Base-by-base conservation (phyloP, 2,113 vertebrate species). In the Pluvialis apricaria region DNA sequence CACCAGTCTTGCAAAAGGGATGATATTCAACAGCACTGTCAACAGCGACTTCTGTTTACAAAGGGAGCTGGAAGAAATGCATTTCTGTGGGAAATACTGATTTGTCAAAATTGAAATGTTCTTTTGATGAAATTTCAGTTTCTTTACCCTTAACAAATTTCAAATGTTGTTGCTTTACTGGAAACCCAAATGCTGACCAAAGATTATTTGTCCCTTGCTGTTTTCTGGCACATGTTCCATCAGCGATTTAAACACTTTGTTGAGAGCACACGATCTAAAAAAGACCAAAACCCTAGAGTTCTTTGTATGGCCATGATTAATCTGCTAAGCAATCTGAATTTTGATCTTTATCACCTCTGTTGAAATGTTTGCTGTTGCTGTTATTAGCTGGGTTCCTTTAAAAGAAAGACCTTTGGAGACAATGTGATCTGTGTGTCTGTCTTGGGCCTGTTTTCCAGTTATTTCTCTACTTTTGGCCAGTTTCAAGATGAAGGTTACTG, bases 21-120 rank as follows among this genome's bases (percentile, higher is more conserved):
- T 94, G 42, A 42, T 80, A 29, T 57, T 94, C 86, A 70, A 31
- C 85, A 81, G 76, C 15, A 22, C 86, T 90, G 72, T 96, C 77
- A 73, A 68, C 77, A 86, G 65, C 1, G 1, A 45, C 92, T 96
- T 96, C 80, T 95, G 82, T 97, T 97, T 97, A 97, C 87, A 91
- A 84, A 96, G 69, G 31, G 58, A 86, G 38, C 19, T 68, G 47
- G 69, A 93, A 91, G 62, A 86, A 91, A 82, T 79, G 80, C 31
- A 20, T 28, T 21, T 88, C 52, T 57, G 29, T 84, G 81, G 26
- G 36, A 87, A 71, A 65, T 64, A 81, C 57, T 64, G 79, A 82
- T 82, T 84, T 91, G 47, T 95, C 81, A 92, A 77, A 84, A 95
- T 36, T 9, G 36, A 95, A 89, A 89, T 76, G 47, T 87, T 89